Evolutionary conservation across 2,888 invertebrate genomes (phyloP).

Genomic region (Troides oblongomaculatus): DNA sequence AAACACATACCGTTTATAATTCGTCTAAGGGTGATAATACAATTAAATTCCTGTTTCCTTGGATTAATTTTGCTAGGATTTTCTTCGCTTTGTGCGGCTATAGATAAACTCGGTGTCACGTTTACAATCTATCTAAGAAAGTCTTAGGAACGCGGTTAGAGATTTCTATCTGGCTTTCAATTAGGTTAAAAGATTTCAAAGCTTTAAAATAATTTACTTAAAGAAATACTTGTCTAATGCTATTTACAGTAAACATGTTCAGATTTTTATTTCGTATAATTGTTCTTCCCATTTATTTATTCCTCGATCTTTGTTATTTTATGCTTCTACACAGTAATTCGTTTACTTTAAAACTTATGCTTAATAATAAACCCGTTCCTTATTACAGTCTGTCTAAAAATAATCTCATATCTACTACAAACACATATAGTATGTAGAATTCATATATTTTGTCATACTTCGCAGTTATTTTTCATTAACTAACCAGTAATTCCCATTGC

Average conservation of each 20-base stretch:
- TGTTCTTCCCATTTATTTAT: not conserved
- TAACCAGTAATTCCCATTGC: not conserved
- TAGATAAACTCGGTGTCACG: not conserved
- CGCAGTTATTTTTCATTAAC: not conserved
- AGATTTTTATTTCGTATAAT: not conserved
- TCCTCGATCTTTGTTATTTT: not conserved
- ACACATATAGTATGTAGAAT: not conserved
- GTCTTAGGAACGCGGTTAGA: conserved; percentile 1
- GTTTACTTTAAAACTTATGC: too few species aligned
- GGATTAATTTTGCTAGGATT: not conserved
- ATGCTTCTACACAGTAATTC: too few species aligned
- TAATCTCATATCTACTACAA: too few species aligned
- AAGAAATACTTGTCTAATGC: not conserved
- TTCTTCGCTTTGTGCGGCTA: not conserved
- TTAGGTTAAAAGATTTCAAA: not conserved
- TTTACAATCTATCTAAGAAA: not conserved
- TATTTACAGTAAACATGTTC: not conserved
- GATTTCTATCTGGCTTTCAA: conserved; percentile 3
- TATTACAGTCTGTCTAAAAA: too few species aligned
- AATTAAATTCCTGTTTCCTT: not conserved
- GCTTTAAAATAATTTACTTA: conserved; percentile 2
- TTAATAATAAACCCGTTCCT: too few species aligned
- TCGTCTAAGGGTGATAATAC: not conserved
- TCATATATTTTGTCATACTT: not conserved
- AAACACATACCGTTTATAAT: not conserved